These are phyloP conservation scores for Momotus momota DNA, from an alignment of 2,797 vertebrate species.

Conservation along the genomic window DNA sequence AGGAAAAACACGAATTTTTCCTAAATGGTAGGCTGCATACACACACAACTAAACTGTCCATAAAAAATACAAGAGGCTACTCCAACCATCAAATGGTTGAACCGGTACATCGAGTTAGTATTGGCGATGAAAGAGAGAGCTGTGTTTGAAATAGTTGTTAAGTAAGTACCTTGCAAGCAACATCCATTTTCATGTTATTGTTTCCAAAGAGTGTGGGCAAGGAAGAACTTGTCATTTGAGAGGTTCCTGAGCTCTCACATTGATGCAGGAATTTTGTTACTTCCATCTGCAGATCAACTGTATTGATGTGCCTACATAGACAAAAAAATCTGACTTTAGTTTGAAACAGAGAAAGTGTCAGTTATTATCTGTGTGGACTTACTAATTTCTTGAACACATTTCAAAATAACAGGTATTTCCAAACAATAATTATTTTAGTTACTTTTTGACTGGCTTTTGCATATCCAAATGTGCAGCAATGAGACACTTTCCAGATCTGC, in stretches of 20 bases:
- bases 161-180: constrained; percentile 90
- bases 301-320: constrained; percentile 90
- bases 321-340: not conserved
- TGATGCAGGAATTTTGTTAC: constrained; percentile 94
- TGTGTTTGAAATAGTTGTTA: not conserved
- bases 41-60: not conserved
- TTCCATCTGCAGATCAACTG: constrained; percentile 96
- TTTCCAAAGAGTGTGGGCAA: constrained; percentile 89
- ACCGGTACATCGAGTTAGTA: not conserved
- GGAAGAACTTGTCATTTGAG: constrained; percentile 73
- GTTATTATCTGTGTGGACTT: not conserved
- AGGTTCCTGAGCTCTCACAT: constrained; percentile 85
- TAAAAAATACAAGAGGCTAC: not conserved
- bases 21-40: not conserved
- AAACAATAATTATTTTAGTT: not conserved
- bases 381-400: not conserved
- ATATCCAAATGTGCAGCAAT: not conserved
- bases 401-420: not conserved
- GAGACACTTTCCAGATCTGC: not conserved
- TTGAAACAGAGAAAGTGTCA: not conserved
- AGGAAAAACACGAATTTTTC: not conserved
- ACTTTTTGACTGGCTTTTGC: not conserved
- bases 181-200: constrained; percentile 90
- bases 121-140: not conserved
- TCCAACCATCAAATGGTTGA: not conserved